Conservation (phyloP, 2,797 vertebrate species). For the Cetoscarus ocellatus region DNA sequence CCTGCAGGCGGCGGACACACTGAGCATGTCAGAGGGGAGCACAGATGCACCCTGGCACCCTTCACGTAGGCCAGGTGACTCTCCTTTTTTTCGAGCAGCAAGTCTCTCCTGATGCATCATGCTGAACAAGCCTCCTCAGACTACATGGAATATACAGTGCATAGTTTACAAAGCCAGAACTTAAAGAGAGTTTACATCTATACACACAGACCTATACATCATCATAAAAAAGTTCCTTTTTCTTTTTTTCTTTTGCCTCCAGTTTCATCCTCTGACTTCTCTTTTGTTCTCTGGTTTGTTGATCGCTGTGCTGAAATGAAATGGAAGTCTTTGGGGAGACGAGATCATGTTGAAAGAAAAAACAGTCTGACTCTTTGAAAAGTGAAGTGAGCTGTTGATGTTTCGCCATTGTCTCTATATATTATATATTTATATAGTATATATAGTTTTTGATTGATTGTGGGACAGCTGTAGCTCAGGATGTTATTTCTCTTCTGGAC, state of each 20-base stretch:
- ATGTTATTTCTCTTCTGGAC: too few relatives aligned
- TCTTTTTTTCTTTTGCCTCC: constrained; percentile 29
- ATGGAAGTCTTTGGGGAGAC: constrained; percentile 53
- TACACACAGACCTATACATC: constrained; percentile 77
- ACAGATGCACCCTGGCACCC: constrained; percentile 45
- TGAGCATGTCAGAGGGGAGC: constrained; percentile 36
- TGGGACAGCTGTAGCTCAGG: too few relatives aligned
- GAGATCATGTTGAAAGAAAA: constrained; percentile 25
- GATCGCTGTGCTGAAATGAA: constrained; percentile 65
- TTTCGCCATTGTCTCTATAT: constrained; percentile 41
- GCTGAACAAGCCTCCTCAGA: constrained; percentile 75
- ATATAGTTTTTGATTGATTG: constrained; percentile 41
- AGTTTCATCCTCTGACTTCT: constrained; percentile 7
- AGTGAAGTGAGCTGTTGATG: constrained; percentile 41
- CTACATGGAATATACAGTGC: constrained; percentile 87
- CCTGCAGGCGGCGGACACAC: constrained; percentile 32
- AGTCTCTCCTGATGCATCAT: constrained; percentile 74
- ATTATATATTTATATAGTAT: constrained; percentile 48
- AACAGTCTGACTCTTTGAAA: constrained; percentile 32
- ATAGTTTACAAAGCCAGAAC: constrained; percentile 89
- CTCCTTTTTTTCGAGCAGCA: constrained; percentile 37
- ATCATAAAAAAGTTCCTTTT: constrained; percentile 55
- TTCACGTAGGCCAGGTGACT: constrained; percentile 18
- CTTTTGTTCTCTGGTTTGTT: constrained; percentile 70
- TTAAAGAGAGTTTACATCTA: constrained; percentile 75